These are phyloP conservation scores for Gobius niger DNA, from an alignment of 2,113 vertebrate species.

Conservation along the genomic window DNA sequence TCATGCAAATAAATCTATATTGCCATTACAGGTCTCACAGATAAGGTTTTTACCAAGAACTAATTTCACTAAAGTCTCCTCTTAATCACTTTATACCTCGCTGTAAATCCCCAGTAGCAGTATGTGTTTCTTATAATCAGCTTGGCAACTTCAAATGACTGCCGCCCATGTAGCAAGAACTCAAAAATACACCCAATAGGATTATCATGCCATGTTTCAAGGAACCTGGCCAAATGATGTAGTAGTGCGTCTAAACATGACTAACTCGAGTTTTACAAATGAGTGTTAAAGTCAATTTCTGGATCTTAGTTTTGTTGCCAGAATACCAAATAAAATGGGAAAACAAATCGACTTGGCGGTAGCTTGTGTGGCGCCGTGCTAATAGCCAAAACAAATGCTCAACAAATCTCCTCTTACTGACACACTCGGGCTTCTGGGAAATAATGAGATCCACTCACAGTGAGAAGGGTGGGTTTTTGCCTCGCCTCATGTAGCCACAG, in stretches of 20 bases:
- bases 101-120: background rate
- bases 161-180: conserved; percentile 44
- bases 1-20: background rate
- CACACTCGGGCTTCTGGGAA: background rate
- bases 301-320: background rate
- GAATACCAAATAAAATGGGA: background rate
- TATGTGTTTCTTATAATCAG: conserved; percentile 32
- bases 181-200: conserved; percentile 39
- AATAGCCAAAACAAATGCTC: conserved; percentile 6
- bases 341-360: background rate
- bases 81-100: background rate
- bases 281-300: conserved; percentile 1
- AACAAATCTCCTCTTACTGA: background rate
- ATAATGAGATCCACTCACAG: background rate
- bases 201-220: conserved; percentile 54
- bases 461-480: background rate
- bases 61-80: conserved; percentile 3
- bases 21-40: background rate
- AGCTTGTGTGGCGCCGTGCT: background rate
- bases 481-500: background rate
- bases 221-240: conserved; percentile 42
- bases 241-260: conserved; percentile 24
- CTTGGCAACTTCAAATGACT: conserved; percentile 34
- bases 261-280: background rate
- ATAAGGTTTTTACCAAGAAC: background rate